Percentiles rank a stretch among this genome's conserved stretches.
Evolutionary conservation across 2,113 vertebrate genomes (phyloP).

Genomic region (Aptenodytes forsteri): DNA sequence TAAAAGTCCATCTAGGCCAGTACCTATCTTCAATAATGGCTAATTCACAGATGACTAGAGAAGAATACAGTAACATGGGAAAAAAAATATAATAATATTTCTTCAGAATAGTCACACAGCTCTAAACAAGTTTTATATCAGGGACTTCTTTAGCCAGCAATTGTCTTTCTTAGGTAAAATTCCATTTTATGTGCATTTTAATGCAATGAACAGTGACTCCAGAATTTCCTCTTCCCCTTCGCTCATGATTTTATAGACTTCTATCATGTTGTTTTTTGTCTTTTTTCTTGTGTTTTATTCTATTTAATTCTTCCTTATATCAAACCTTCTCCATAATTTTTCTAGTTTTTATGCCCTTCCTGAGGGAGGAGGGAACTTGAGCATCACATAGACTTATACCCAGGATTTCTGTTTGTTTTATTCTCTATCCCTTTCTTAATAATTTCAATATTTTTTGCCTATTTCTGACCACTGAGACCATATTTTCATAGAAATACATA

Average conservation of each 20-base stretch:
- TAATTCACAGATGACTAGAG: background rate
- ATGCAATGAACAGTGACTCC: background rate
- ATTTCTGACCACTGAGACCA: background rate
- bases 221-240: background rate
- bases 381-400: background rate
- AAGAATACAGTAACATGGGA: background rate
- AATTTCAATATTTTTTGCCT: background rate
- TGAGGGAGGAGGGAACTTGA: background rate
- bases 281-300: background rate
- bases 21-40: background rate
- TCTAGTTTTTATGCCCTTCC: background rate
- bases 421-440: background rate
- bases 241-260: background rate
- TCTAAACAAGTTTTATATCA: background rate
- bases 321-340: background rate
- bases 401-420: background rate
- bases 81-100: background rate
- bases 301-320: background rate
- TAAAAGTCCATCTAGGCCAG: background rate
- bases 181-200: background rate
- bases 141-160: background rate
- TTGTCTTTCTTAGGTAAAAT: background rate
- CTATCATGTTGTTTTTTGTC: rapidly evolving
- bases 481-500: background rate
- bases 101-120: background rate